Conservation (phyloP, 2,888 invertebrate genomes). For the Odontocerum albicorne region DNA sequence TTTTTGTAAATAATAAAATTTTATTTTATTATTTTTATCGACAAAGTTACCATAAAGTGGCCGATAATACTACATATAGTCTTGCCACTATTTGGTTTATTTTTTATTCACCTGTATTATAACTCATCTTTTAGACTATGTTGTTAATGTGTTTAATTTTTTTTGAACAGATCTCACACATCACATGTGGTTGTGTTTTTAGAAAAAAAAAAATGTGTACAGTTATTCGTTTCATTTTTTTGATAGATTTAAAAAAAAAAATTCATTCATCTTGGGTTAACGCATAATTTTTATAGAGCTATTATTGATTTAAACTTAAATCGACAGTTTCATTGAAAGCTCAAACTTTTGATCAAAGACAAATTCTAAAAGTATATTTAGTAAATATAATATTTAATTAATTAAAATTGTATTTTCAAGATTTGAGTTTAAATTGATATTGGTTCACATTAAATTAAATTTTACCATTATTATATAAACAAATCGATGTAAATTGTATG, state of each 20-base stretch:
- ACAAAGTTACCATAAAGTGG: conserved; percentile 31
- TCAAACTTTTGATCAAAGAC: neutral
- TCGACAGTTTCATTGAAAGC: conserved; percentile 10
- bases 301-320: neutral
- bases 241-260: conserved; percentile 3
- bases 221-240: conserved; percentile 11
- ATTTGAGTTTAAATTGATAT: neutral
- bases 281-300: neutral
- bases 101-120: conserved; percentile 22
- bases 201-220: conserved; percentile 3
- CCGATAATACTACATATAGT: conserved; percentile 14
- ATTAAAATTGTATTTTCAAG: neutral
- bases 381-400: neutral
- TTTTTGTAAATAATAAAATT: conserved; percentile 28
- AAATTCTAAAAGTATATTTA: neutral
- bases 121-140: conserved; percentile 6
- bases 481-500: conserved; percentile 36
- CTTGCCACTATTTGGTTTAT: conserved; percentile 28
- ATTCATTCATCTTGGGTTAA: neutral
- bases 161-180: conserved; percentile 4
- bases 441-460: neutral
- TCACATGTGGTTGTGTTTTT: conserved; percentile 28
- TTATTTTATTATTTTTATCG: conserved; percentile 12
- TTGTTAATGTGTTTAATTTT: neutral
- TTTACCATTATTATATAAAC: conserved; percentile 23